phyloP scores from a whole-genome alignment of 2,113 vertebrate species.

The Antidorcas marsupialis region DNA sequence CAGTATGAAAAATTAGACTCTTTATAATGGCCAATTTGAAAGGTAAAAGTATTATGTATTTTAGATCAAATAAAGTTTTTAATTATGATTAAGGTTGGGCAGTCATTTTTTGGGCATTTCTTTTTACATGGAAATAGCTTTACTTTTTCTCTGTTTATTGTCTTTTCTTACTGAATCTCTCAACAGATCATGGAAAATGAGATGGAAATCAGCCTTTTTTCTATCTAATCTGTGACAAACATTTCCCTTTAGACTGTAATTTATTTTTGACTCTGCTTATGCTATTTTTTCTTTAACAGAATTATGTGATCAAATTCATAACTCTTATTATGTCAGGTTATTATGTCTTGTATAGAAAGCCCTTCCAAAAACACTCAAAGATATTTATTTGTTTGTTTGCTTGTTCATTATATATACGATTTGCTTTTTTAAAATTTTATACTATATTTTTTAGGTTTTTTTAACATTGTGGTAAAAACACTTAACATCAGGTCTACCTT shows the following conservation, averaged over 20 bases:
- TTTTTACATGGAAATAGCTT: neutral
- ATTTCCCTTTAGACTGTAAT: neutral
- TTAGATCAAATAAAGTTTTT: neutral
- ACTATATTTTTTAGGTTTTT: neutral
- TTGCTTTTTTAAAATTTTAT: neutral
- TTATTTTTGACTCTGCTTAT: neutral
- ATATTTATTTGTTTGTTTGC: neutral
- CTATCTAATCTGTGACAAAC: neutral
- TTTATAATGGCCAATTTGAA: neutral
- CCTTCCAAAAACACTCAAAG: neutral
- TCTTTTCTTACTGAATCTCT: neutral
- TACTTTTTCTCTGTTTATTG: neutral
- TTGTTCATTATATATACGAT: neutral
- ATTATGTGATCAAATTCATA: neutral
- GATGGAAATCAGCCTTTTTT: neutral
- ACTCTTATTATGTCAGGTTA: neutral
- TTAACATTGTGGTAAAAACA: neutral
- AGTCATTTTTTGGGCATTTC: accelerated
- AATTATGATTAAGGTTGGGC: neutral
- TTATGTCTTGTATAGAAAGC: neutral
- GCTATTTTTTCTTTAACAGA: neutral
- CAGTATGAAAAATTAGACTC: neutral
- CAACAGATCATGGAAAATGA: neutral
- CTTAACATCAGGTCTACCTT: neutral
- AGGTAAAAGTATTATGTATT: neutral